Conservation (phyloP, 2,113 vertebrate genomes). For the Charina bottae region DNA sequence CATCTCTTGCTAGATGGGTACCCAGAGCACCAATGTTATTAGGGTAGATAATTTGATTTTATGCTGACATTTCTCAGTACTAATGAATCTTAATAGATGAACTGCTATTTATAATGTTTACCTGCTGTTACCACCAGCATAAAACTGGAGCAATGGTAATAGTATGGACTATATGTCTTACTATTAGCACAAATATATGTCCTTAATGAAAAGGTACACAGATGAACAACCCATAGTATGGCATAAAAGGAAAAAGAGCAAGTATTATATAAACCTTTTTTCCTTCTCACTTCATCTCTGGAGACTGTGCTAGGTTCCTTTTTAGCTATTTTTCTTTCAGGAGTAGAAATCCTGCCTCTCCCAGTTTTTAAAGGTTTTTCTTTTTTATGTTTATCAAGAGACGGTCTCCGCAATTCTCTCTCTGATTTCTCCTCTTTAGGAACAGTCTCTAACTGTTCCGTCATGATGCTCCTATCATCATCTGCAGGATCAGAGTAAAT, state of each 20-base stretch:
- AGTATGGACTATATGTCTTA: constrained; percentile 49
- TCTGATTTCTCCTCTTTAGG: constrained; percentile 84
- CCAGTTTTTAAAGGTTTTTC: constrained; percentile 85
- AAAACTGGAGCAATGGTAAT: constrained; percentile 14
- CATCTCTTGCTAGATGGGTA: not conserved
- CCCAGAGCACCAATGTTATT: not conserved
- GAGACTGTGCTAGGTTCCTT: constrained; percentile 91
- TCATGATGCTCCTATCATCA: constrained; percentile 95
- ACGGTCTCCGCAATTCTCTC: constrained; percentile 80
- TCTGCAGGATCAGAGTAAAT: constrained; percentile 85
- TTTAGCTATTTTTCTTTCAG: constrained; percentile 92
- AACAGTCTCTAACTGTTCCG: constrained; percentile 91
- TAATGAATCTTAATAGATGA: not conserved
- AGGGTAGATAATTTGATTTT: not conserved
- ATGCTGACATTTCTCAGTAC: fast-evolving
- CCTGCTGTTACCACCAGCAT: not conserved
- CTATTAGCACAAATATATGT: constrained; percentile 41
- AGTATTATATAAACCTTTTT: constrained; percentile 93
- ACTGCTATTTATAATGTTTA: not conserved
- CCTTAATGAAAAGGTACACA: constrained; percentile 53
- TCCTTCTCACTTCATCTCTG: constrained; percentile 97
- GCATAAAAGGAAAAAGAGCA: constrained; percentile 67
- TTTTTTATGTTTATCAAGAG: constrained; percentile 89
- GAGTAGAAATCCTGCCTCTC: constrained; percentile 92
- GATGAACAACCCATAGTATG: constrained; percentile 52